Conservation (phyloP, 2,113 vertebrate genomes). For the Pomatostomus ruficeps region DNA sequence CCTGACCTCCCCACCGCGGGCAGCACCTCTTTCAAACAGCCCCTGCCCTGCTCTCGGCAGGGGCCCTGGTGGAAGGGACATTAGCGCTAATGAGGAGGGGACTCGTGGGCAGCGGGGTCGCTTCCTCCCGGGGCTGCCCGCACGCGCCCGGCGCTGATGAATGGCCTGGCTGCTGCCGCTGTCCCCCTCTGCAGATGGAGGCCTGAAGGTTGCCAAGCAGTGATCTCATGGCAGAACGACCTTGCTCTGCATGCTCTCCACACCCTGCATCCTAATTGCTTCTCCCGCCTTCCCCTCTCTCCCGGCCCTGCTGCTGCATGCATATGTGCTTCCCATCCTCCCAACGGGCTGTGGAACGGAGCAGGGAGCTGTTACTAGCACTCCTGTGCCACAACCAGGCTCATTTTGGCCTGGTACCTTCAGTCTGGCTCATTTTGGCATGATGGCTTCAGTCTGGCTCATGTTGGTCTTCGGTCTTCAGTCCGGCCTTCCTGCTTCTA, state of each 20-base stretch:
- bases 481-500: not conserved
- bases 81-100: not conserved
- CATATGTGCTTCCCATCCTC: not conserved
- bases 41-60: not conserved
- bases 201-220: not conserved
- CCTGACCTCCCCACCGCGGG: not conserved
- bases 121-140: not conserved
- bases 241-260: not conserved
- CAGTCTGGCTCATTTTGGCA: not conserved
- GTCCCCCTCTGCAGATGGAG: not conserved
- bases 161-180: not conserved
- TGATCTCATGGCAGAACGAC: not conserved
- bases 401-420: not conserved
- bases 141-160: too few species aligned
- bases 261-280: not conserved
- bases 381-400: not conserved
- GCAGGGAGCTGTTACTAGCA: not conserved
- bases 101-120: not conserved
- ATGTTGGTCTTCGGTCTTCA: not conserved
- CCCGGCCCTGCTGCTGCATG: not conserved
- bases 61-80: not conserved
- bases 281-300: not conserved
- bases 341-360: accelerated
- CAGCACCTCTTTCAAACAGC: not conserved
- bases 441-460: not conserved